phyloP scores from a whole-genome alignment of 2,113 vertebrate genomes.

The Tetraodon nigroviridis region DNA sequence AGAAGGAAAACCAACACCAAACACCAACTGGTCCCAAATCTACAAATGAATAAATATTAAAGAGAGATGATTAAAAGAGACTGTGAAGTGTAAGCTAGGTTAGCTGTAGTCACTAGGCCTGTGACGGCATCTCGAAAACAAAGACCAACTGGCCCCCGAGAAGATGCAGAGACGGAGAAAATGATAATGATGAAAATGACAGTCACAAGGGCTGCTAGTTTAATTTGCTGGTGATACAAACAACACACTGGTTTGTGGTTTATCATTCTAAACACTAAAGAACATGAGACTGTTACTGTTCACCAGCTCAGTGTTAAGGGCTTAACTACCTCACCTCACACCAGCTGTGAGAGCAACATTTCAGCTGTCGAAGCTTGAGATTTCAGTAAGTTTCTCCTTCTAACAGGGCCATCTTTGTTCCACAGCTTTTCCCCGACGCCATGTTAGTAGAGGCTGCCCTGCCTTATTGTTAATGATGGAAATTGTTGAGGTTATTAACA shows the following conservation, averaged over 20 bases:
- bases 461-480: slow-evolving; percentile 62
- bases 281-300: slow-evolving; percentile 37
- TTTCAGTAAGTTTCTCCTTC: slow-evolving; percentile 35
- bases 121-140: slow-evolving; percentile 46
- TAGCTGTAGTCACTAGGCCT: slow-evolving; percentile 44
- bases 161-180: slow-evolving; percentile 18
- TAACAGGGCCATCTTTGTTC: slow-evolving; percentile 61
- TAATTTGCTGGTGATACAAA: slow-evolving; percentile 33
- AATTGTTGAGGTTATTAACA: slow-evolving; percentile 74
- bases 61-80: background rate
- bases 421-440: slow-evolving; percentile 34
- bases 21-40: slow-evolving; percentile 32
- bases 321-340: slow-evolving; percentile 46
- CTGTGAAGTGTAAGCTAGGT: slow-evolving; percentile 41
- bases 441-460: slow-evolving; percentile 26
- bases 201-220: slow-evolving; percentile 52
- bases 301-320: slow-evolving; percentile 21
- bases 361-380: slow-evolving; percentile 18
- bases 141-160: slow-evolving; percentile 37
- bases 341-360: slow-evolving; percentile 47
- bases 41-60: slow-evolving; percentile 2
- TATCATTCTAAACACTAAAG: slow-evolving; percentile 52
- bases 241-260: slow-evolving; percentile 19
- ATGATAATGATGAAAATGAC: slow-evolving; percentile 34
- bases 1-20: slow-evolving; percentile 27